Evolutionary conservation across 2,113 vertebrate species (phyloP), one percentile per base, ranked within the genome.

Genomic region (Saguinus midas): DNA sequence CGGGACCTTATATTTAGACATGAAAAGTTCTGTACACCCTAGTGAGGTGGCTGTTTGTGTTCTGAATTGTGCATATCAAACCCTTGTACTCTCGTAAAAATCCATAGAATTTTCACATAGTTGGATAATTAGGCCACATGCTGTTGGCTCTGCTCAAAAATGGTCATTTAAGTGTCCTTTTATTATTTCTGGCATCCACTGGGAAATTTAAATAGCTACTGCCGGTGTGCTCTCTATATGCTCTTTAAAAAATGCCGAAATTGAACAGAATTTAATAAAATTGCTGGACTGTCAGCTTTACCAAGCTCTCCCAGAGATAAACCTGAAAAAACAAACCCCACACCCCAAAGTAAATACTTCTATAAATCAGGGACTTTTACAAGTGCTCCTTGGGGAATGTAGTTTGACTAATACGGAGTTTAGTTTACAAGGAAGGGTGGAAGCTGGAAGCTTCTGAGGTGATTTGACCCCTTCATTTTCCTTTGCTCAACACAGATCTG

Each of bases 201-300:
- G 95, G 82, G 94, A 96, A 97, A 96, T 94, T 96, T 97, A 96
- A 97, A 97, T 96, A 89, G 82, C 88, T 92, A 75, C n/a, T 92
- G 83, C 94, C 85, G 45, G 68, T 89, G 76, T 95, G 91, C 45
- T 94, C 96, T 96, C 94, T 97, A 55, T 83, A 82, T 89, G 52
- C 64, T 96, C 66, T 76, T 96, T 95, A 93, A 95, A 97, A 97
- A 98, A 95, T 94, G 90, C 68, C 97, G 91, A 94, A 97, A 97
- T 97, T 97, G 97, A 98, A 78, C 61, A 91, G 75, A 87, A 37
- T 48, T 21, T 98, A 96, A 98, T 97, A 92, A 95, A 95, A 97
- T 97, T 95, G 83, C 91, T 76, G 86, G 90, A 96, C 96, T 94
- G 27, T 97, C 91, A 75, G 89, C 43, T 96, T 94, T 80, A 96